Percentiles rank a stretch among this genome's conserved stretches.
Conservation (phyloP, 1,140 invertebrate genomes). For the Diplogasteroides magnus region DNA sequence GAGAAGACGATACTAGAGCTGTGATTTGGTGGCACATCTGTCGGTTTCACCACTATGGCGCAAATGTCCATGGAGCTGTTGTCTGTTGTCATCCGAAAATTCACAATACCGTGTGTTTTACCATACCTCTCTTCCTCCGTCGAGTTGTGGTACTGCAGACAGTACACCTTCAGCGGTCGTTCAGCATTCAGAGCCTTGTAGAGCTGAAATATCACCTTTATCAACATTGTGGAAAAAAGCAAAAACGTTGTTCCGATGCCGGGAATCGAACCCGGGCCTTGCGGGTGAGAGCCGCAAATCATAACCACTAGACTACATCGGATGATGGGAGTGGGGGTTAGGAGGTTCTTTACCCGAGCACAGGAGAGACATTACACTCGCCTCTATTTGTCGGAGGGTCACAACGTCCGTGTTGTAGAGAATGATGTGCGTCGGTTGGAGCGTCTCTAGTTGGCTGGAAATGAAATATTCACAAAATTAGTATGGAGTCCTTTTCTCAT, state of each 20-base stretch:
- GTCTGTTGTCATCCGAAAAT: too few relatives aligned
- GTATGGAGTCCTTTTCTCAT: too few relatives aligned
- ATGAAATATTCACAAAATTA: too few relatives aligned
- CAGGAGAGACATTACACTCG: background rate
- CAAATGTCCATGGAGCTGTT: too few relatives aligned
- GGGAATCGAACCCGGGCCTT: constrained; percentile 78
- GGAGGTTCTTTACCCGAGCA: background rate
- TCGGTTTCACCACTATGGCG: too few relatives aligned
- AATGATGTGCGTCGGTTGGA: constrained; percentile 19
- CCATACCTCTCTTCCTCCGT: background rate
- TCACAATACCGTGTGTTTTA: too few relatives aligned
- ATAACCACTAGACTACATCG: constrained; percentile 70
- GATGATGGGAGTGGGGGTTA: constrained; percentile 11
- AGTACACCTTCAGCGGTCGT: background rate
- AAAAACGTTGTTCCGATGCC: constrained; percentile 65
- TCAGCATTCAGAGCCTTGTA: background rate
- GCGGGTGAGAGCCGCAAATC: constrained; percentile 78
- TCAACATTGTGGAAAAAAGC: background rate
- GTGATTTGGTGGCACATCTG: too few relatives aligned
- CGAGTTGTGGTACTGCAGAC: background rate
- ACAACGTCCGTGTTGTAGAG: constrained; percentile 20
- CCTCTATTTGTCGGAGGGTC: constrained; percentile 24
- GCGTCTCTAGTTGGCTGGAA: constrained; percentile 10
- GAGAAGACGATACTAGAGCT: too few relatives aligned
- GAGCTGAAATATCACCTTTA: background rate